These are phyloP conservation scores for Drosophila mayaguana DNA, from an alignment of 2,888 invertebrate species.

Conservation along the genomic window DNA sequence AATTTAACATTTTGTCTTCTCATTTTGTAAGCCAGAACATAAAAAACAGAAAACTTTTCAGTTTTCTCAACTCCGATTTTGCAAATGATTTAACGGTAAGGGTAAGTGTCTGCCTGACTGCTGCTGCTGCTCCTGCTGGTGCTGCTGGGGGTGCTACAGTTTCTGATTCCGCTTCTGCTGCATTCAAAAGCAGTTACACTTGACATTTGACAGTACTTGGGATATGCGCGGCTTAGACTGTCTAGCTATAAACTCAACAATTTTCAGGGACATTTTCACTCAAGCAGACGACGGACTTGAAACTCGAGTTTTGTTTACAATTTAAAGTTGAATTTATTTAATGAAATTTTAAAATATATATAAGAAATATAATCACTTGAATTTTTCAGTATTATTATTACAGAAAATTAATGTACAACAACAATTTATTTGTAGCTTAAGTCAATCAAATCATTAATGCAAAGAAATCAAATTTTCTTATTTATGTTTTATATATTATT, in stretches of 20 bases:
- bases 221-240: slow-evolving; percentile 30
- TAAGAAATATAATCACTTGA: neutral
- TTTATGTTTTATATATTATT: too few species aligned
- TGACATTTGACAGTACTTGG: slow-evolving; percentile 48
- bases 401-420: too few species aligned
- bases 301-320: slow-evolving; percentile 5
- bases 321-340: neutral
- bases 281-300: neutral
- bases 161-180: neutral
- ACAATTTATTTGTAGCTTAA: too few species aligned
- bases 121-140: neutral
- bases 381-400: too few species aligned
- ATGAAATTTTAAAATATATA: neutral
- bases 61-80: slow-evolving; percentile 30
- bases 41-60: slow-evolving; percentile 21
- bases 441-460: too few species aligned
- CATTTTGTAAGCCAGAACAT: neutral
- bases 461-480: too few species aligned
- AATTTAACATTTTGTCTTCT: neutral
- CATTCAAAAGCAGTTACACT: slow-evolving; percentile 36
- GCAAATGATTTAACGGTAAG: neutral
- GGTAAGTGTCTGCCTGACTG: slow-evolving; percentile 27
- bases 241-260: slow-evolving; percentile 44
- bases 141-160: too few species aligned
- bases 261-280: slow-evolving; percentile 9